Evolutionary conservation across 2,113 vertebrate genomes (phyloP).

Genomic region (Sminthopsis crassicaudata): DNA sequence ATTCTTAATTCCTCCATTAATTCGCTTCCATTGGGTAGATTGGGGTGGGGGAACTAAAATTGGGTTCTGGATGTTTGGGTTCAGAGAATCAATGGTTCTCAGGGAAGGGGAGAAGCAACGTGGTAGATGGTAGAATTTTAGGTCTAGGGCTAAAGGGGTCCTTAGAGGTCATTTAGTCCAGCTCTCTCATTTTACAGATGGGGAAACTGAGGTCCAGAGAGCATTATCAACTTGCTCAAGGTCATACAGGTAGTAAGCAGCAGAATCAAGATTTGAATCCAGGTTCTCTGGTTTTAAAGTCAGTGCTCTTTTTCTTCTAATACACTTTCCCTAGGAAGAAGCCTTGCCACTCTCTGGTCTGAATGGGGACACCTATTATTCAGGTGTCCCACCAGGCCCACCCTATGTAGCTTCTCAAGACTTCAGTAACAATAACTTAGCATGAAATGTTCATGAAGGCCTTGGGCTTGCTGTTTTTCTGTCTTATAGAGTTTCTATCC

Average conservation of each 20-base stretch:
- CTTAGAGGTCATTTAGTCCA: not conserved
- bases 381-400: not conserved
- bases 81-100: not conserved
- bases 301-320: not conserved
- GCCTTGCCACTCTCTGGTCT: not conserved
- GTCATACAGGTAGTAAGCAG: not conserved
- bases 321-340: not conserved
- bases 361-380: not conserved
- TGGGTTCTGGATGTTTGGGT: not conserved
- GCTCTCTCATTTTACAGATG: not conserved
- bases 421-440: not conserved
- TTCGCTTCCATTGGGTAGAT: no score
- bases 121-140: not conserved
- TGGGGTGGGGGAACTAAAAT: not conserved
- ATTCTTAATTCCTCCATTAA: not conserved
- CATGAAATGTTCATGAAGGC: not conserved
- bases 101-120: not conserved
- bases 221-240: not conserved
- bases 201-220: not conserved
- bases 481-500: constrained; percentile 7
- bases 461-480: constrained; percentile 4
- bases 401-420: not conserved
- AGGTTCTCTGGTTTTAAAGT: not conserved
- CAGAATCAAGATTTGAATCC: not conserved
- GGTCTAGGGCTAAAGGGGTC: not conserved